A percentile compares a stretch with the other conserved stretches of the same genome.
These are phyloP conservation scores for Trichoplax adhaerens DNA, from an alignment of 37 sponge, comb jelly and placozoan species.

Conservation along the genomic window DNA sequence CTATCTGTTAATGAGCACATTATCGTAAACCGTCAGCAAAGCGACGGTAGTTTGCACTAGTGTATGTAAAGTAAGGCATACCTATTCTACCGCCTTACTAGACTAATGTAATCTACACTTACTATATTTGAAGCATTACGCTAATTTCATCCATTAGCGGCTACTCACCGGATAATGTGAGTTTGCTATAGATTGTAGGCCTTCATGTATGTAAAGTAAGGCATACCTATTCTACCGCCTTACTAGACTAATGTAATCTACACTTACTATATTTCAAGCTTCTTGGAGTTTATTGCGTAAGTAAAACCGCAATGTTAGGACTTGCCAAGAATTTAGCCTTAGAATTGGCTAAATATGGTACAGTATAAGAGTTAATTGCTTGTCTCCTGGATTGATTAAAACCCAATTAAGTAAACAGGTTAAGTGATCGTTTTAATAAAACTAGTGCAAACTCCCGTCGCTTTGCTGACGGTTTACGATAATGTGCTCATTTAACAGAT, in stretches of 20 bases:
- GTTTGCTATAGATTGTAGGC: neutral
- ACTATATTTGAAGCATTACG: constrained; percentile 37
- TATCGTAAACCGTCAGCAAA: too few relatives aligned
- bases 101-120: neutral
- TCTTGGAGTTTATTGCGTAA: constrained; percentile 80
- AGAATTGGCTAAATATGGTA: constrained; percentile 59
- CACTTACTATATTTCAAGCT: constrained; percentile 15
- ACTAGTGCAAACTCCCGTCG: too few relatives aligned
- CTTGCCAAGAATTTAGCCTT: constrained; percentile 58
- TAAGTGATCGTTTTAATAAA: too few relatives aligned
- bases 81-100: too few relatives aligned
- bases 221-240: too few relatives aligned
- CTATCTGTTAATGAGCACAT: too few relatives aligned
- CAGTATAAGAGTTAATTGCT: constrained; percentile 81
- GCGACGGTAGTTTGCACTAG: neutral
- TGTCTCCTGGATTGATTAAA: constrained; percentile 87
- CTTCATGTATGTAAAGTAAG: neutral
- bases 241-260: too few relatives aligned
- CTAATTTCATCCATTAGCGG: constrained; percentile 89
- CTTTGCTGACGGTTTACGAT: too few relatives aligned
- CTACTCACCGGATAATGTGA: constrained; percentile 44
- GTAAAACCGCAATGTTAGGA: constrained; percentile 86
- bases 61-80: neutral
- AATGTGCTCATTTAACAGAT: too few relatives aligned
- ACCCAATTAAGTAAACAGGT: constrained; percentile 89